These are phyloP conservation scores for Cepphus grylle DNA, from an alignment of 2,113 vertebrate species.

Conservation along the genomic window DNA sequence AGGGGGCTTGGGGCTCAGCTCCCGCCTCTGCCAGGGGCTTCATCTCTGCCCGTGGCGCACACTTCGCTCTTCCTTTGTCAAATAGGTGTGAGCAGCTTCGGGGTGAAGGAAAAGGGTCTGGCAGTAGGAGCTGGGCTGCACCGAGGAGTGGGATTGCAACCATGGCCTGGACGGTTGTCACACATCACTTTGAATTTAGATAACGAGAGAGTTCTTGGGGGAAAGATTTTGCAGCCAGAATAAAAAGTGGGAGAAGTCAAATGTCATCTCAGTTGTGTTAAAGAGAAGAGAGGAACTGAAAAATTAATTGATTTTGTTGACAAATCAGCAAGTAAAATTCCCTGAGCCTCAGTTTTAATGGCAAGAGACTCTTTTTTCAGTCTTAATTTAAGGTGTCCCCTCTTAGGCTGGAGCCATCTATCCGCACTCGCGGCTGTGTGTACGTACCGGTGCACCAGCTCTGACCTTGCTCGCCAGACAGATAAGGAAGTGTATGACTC, in stretches of 20 bases:
- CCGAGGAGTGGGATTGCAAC: background rate
- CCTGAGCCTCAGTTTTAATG: background rate
- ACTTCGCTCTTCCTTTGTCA: fast-evolving
- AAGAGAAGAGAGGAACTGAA: background rate
- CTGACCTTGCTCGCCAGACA: background rate
- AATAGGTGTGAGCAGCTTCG: fast-evolving
- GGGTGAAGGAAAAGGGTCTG: background rate
- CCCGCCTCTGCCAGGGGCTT: background rate
- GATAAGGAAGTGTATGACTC: background rate
- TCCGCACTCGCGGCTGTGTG: fast-evolving
- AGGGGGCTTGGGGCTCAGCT: background rate
- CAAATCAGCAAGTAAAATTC: background rate
- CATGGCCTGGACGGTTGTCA: fast-evolving
- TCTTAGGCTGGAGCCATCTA: background rate
- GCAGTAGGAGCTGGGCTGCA: background rate
- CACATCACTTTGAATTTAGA: fast-evolving
- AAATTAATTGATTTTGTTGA: background rate
- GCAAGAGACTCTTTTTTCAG: background rate
- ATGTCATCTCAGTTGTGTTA: background rate
- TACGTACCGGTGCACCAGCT: background rate
- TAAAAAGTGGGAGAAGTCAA: background rate
- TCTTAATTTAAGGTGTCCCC: background rate
- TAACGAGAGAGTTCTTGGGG: background rate
- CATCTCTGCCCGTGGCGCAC: fast-evolving
- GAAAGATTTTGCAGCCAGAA: background rate